Evolutionary conservation across 1,140 invertebrate genomes (phyloP).

Genomic region (Drosophila novamexicana): DNA sequence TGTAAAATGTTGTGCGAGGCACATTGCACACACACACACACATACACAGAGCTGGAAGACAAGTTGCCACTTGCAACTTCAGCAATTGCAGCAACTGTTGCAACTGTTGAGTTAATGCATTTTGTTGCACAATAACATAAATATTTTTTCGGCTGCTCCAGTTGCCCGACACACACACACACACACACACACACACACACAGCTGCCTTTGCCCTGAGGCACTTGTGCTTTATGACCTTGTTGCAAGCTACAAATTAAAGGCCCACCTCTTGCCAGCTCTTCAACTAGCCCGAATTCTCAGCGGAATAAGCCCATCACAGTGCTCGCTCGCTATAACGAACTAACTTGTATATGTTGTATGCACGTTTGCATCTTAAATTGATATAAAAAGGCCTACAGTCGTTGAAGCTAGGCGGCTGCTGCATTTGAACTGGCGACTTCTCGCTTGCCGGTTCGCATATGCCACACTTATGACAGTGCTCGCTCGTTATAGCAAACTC

Average conservation of each 20-base stretch:
- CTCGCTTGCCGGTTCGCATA: too few species aligned
- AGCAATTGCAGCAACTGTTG: slow-evolving; percentile 48
- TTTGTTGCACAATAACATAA: slow-evolving; percentile 60
- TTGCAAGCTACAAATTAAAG: slow-evolving; percentile 4
- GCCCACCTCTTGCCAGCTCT: too few species aligned
- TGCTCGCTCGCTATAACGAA: too few species aligned
- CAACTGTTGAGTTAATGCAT: slow-evolving; percentile 73
- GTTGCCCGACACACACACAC: background rate
- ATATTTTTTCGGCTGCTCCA: slow-evolving; percentile 13
- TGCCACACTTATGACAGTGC: too few species aligned
- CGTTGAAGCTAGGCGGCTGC: too few species aligned
- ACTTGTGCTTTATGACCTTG: background rate
- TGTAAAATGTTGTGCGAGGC: slow-evolving; percentile 76
- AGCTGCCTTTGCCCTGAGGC: background rate
- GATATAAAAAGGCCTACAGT: too few species aligned
- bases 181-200: slow-evolving; percentile 1
- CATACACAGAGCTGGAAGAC: slow-evolving; percentile 10
- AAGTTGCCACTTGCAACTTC: slow-evolving; percentile 11
- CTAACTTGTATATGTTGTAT: too few species aligned
- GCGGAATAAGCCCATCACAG: too few species aligned
- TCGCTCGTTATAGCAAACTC: too few species aligned
- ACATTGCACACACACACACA: slow-evolving; percentile 52
- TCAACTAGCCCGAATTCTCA: background rate
- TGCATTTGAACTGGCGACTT: too few species aligned
- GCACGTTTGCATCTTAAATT: too few species aligned